A percentile compares a stretch with the other conserved stretches of the same genome.
Conservation (phyloP, 2,797 vertebrate species). For the Pseudotriccus pelzelni region DNA sequence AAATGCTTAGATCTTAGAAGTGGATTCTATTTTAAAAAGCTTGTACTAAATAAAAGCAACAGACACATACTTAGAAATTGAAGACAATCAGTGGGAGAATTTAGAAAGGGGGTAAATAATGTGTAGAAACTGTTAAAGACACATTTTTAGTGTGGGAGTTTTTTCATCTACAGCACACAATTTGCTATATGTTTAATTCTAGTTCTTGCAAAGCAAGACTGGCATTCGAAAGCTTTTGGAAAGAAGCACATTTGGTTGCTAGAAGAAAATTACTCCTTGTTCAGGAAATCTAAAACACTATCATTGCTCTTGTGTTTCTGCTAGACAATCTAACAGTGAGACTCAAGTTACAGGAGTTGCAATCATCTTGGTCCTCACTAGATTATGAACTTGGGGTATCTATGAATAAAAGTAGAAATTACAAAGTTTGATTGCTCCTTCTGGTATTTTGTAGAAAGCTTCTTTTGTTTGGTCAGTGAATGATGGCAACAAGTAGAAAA, state of each 20-base stretch:
- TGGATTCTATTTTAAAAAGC: background rate
- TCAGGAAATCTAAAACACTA: background rate
- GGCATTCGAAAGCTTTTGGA: background rate
- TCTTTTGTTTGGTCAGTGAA: background rate
- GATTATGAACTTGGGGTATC: background rate
- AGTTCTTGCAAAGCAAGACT: background rate
- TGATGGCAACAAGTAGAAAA: background rate
- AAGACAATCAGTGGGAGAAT: background rate
- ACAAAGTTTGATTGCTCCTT: rapidly evolving
- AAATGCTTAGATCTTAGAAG: background rate
- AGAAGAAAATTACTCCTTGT: background rate
- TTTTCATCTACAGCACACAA: background rate
- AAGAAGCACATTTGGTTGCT: background rate
- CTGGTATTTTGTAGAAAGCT: background rate
- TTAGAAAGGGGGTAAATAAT: background rate
- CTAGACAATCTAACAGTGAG: background rate
- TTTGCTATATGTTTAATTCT: background rate
- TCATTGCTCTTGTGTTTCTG: background rate
- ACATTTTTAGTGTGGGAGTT: background rate
- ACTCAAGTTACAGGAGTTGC: background rate
- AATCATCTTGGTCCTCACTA: background rate
- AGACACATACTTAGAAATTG: background rate
- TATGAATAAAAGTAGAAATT: background rate
- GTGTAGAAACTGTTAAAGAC: background rate
- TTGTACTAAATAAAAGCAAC: background rate